phyloP scores from a whole-genome alignment of 2,797 vertebrate species.

The Gastrophryne carolinensis region DNA sequence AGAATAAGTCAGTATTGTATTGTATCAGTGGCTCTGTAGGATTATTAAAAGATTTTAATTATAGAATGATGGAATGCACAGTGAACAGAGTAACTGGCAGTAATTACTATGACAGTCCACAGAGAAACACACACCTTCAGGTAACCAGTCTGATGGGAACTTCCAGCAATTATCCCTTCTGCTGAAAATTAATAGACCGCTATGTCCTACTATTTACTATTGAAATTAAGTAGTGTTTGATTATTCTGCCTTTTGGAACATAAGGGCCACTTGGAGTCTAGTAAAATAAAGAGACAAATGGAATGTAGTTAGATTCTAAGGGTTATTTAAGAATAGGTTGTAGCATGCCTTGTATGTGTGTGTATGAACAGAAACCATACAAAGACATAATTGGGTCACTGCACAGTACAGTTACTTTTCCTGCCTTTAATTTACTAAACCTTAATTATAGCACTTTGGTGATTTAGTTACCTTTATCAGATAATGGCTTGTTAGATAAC shows the following conservation, averaged over 20 bases:
- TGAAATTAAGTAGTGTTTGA: not conserved
- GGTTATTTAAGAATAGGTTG: not conserved
- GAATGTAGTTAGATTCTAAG: not conserved
- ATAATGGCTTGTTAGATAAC: not conserved
- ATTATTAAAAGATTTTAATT: constrained; percentile 43
- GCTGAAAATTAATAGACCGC: not conserved
- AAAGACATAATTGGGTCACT: not conserved
- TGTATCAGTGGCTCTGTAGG: not conserved
- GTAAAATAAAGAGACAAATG: not conserved
- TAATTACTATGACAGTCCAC: constrained; percentile 44
- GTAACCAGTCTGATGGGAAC: constrained; percentile 29
- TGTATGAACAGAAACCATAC: not conserved
- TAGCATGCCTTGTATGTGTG: not conserved
- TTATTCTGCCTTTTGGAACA: not conserved
- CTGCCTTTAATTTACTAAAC: not conserved
- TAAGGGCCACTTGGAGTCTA: not conserved
- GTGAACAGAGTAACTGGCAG: constrained; percentile 13
- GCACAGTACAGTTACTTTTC: not conserved
- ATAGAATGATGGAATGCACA: constrained; percentile 35
- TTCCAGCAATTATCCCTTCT: not conserved
- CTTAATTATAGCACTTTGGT: not conserved
- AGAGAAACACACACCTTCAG: constrained; percentile 42
- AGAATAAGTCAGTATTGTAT: constrained; percentile 6
- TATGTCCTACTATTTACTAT: not conserved
- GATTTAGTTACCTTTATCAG: not conserved